These are phyloP conservation scores for Loxodonta africana DNA, from an alignment of 2,113 vertebrate genomes.

Conservation along the genomic window DNA sequence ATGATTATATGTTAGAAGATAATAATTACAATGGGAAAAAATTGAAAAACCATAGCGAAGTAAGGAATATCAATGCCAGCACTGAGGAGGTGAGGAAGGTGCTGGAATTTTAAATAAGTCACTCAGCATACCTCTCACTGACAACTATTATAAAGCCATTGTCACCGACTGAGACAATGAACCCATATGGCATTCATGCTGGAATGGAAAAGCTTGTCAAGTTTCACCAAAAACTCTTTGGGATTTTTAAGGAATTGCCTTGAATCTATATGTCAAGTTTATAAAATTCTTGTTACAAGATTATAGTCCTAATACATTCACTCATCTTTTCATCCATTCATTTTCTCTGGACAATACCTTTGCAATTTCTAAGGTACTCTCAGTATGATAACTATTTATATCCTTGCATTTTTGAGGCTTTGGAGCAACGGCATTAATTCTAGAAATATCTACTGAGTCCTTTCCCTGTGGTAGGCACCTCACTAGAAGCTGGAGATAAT, in stretches of 20 bases:
- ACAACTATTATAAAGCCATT: not conserved
- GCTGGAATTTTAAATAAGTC: no score
- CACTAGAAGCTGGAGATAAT: not conserved
- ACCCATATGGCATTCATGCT: no score
- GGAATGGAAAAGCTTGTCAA: not conserved
- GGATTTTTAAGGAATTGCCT: not conserved
- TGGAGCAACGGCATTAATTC: not conserved
- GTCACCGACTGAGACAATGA: not conserved
- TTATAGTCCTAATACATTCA: no score
- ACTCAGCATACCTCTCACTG: not conserved
- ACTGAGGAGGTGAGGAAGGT: accelerated
- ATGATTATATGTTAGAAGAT: not conserved
- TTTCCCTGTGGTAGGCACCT: not conserved
- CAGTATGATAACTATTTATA: not conserved
- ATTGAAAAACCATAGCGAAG: not conserved
- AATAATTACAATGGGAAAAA: not conserved
- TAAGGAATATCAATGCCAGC: accelerated
- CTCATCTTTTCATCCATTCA: not conserved
- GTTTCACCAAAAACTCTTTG: not conserved
- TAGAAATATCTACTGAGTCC: not conserved
- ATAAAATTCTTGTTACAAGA: not conserved
- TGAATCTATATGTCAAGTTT: not conserved
- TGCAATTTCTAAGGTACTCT: not conserved
- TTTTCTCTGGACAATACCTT: not conserved
- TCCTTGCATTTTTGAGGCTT: not conserved